These are phyloP conservation scores for Drymodes brunneopygia DNA, from an alignment of 2,113 vertebrate genomes.

Conservation along the genomic window DNA sequence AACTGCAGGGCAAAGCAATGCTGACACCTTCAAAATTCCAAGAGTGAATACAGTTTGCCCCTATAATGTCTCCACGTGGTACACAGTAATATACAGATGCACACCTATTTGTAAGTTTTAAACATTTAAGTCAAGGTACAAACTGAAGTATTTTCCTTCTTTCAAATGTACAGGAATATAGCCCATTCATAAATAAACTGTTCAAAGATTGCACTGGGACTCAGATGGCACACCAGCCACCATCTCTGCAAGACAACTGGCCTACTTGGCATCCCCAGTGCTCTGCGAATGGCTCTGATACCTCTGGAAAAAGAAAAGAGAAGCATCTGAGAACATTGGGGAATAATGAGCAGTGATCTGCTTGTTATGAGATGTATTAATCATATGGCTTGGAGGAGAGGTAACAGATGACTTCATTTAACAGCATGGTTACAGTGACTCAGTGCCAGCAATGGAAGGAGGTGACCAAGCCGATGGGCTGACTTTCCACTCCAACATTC, in stretches of 20 bases:
- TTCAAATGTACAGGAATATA: neutral
- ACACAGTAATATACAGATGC: neutral
- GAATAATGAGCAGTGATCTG: neutral
- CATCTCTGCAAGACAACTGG: neutral
- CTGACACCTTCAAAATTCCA: neutral
- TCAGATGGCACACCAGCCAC: neutral
- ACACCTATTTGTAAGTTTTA: neutral
- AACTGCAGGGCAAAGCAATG: neutral
- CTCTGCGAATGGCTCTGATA: neutral
- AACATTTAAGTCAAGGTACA: neutral
- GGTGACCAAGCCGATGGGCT: neutral
- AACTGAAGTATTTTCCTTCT: neutral
- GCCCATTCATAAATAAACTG: neutral
- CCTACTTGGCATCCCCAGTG: neutral
- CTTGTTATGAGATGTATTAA: conserved; percentile 17
- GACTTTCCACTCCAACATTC: neutral
- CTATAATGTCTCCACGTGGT: neutral
- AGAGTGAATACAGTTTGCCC: neutral
- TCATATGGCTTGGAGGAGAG: neutral
- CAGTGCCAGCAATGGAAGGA: neutral
- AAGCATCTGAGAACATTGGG: neutral
- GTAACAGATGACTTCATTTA: conserved; percentile 39
- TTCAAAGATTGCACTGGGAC: neutral
- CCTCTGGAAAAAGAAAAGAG: neutral
- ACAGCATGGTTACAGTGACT: neutral